Evolutionary conservation across 2,888 invertebrate species (phyloP), one percentile per base, ranked within the genome.

Genomic region (Parnassius mnemosyne): DNA sequence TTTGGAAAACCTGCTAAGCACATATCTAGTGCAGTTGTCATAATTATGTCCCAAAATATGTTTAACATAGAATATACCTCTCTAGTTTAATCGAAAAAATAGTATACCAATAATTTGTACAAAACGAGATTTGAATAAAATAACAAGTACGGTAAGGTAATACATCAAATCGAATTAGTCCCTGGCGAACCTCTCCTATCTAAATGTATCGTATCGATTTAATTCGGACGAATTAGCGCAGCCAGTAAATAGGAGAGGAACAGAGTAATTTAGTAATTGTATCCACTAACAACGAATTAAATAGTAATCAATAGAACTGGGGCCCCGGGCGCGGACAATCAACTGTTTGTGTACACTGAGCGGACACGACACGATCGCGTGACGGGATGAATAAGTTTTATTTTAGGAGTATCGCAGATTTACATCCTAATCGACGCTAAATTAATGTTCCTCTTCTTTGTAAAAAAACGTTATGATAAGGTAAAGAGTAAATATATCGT

Each of bases 251-350:
- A 73, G 71, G 71, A 81, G 82, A 89, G 87, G 87, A 89, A 87
- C 85, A 78, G 73, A 80, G 88, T 89, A 87, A 89, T 89, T 89
- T 88, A 88, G 87, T 90, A 89, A 90, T 89, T 88, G 90, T 89
- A 86, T 87, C 85, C 80, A 87, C 86, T 85, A 86, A 87, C 87
- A 84, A 83, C 80, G 78, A 89, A 89, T 90, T 89, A 88, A 89
- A 89, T 85, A 87, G 87, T 87, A 84, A 89, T 88, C 89, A 88
- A 89, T 88, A 88, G 84, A 87, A 83, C 80, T 75, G 82, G 81
- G 83, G 83, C 80, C 76, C 72, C 73, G 73, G 76, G 80, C 81
- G 78, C 71, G 71, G 75, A 70, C 64, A 61, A 66, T 61, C 63
- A 47, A 54, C 53, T 58, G 44, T 42, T 16, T 44, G 53, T 68